These are phyloP conservation scores for Mormoops blainvillei DNA, from an alignment of 2,113 vertebrate genomes.

Conservation along the genomic window DNA sequence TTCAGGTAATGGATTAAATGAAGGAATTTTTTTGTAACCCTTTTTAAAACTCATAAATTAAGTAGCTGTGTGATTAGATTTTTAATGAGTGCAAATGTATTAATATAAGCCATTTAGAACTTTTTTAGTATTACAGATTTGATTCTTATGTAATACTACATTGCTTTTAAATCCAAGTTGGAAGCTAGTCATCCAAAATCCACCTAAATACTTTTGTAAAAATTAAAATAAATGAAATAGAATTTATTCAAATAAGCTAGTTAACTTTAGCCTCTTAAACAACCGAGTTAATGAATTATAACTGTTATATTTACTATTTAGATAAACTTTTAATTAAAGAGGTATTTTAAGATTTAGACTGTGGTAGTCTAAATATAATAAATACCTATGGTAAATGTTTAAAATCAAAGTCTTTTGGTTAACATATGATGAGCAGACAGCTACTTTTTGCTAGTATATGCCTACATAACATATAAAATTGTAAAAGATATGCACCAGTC, in stretches of 20 bases:
- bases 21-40: not conserved
- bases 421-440: not conserved
- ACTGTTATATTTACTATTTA: not conserved
- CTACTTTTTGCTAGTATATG: not conserved
- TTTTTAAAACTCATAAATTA: not conserved
- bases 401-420: not conserved
- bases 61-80: not conserved
- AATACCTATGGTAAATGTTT: not conserved
- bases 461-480: not conserved
- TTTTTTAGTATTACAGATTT: not conserved
- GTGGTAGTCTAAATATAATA: not conserved
- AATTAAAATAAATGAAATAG: not conserved
- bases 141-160: not conserved
- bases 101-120: not conserved
- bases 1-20: constrained; percentile 64
- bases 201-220: not conserved
- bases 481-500: not conserved
- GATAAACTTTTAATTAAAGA: not conserved
- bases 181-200: not conserved
- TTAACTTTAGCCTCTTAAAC: not conserved
- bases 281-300: not conserved
- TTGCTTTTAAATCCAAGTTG: not conserved
- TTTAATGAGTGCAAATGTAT: constrained; percentile 7
- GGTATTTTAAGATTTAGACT: constrained; percentile 13
- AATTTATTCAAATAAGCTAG: not conserved